Conservation (phyloP, 2,113 vertebrate genomes). For the Oreotragus oreotragus region DNA sequence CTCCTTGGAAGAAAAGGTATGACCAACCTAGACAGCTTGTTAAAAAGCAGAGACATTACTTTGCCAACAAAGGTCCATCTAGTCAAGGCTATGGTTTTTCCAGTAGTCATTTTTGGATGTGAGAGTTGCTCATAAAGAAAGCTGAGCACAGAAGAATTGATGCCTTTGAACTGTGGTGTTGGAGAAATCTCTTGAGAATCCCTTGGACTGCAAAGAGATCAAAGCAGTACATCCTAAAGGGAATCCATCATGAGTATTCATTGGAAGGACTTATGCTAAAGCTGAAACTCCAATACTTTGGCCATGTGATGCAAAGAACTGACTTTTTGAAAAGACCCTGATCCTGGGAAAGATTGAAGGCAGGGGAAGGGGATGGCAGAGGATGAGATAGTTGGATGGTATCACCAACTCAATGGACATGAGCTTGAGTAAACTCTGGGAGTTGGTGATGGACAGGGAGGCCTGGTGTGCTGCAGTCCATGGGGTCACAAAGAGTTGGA, state of each 20-base stretch:
- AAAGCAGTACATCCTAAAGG: not conserved
- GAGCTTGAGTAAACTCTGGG: not conserved
- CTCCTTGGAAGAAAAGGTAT: not conserved
- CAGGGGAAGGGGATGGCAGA: not conserved
- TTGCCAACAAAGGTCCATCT: not conserved
- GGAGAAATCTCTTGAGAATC: not conserved
- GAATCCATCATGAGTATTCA: not conserved
- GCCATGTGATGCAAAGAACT: not conserved
- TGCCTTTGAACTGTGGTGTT: not conserved
- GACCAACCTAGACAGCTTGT: not conserved
- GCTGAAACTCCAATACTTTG: not conserved
- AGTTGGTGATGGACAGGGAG: not conserved
- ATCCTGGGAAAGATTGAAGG: not conserved
- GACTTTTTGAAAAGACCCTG: not conserved
- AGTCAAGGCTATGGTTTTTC: not conserved
- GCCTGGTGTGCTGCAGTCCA: not conserved
- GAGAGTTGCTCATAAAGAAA: not conserved
- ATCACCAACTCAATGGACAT: not conserved
- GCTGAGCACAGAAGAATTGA: not conserved
- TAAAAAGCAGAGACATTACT: not conserved
- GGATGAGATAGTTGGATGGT: not conserved
- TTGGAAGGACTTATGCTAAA: not conserved
- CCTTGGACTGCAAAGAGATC: not conserved
- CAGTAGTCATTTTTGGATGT: not conserved
- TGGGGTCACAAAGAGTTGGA: not conserved